Conservation (phyloP, 2,888 invertebrate genomes). For the Spodoptera littoralis region DNA sequence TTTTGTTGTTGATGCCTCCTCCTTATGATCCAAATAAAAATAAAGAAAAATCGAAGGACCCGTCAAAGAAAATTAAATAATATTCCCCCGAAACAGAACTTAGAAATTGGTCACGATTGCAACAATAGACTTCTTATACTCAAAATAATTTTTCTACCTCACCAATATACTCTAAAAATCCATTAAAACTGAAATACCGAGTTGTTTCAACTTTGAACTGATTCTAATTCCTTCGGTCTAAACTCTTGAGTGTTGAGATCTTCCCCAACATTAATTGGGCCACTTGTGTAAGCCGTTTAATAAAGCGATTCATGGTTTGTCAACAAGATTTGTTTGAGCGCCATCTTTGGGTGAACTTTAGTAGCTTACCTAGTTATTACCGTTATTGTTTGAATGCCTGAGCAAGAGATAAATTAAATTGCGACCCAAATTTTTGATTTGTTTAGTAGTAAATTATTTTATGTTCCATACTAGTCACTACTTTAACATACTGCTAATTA, state of each 20-base stretch:
- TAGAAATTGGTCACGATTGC: no score
- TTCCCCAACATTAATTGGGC: slow-evolving; percentile 30
- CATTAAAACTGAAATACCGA: not conserved
- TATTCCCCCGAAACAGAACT: no score
- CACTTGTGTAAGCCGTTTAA: slow-evolving; percentile 40
- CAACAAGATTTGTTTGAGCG: slow-evolving; percentile 41
- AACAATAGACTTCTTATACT: no score
- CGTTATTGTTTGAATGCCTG: slow-evolving; percentile 32
- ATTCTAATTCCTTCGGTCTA: not conserved
- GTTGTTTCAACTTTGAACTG: not conserved
- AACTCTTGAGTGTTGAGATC: not conserved
- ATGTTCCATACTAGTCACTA: no score
- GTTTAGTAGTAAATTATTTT: no score
- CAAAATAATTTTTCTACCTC: no score
- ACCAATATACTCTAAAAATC: no score
- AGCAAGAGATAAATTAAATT: slow-evolving; percentile 35
- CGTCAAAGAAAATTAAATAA: no score
- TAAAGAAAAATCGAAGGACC: no score
- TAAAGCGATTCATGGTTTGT: slow-evolving; percentile 49
- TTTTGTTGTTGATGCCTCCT: no score
- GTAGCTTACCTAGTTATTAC: slow-evolving; percentile 42
- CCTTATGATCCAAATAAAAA: no score
- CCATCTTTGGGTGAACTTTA: slow-evolving; percentile 21
- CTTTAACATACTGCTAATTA: no score
- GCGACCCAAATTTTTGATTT: not conserved